A percentile compares a stretch with the other conserved stretches of the same genome.
Conservation (phyloP, 1,140 invertebrate species). For the Subanguina moxae region DNA sequence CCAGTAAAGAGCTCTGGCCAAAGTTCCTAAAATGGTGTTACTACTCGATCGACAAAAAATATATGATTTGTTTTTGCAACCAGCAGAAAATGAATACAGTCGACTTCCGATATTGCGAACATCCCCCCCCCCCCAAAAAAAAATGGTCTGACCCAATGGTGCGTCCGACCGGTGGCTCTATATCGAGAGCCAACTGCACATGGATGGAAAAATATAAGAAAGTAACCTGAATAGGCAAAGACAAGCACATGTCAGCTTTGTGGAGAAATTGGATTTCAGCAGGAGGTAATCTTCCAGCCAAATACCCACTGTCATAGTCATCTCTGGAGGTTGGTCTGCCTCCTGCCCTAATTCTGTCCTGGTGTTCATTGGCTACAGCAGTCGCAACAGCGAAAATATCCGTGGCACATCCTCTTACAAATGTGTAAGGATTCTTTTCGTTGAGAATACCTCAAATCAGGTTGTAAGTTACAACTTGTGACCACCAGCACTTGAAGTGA, state of each 20-base stretch:
- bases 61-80: too few species aligned
- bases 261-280: slow-evolving; percentile 42
- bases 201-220: background rate
- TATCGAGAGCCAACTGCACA: background rate
- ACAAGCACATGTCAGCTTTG: slow-evolving; percentile 30
- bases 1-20: slow-evolving; percentile 10
- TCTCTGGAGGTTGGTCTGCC: background rate
- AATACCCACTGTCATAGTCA: background rate
- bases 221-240: slow-evolving; percentile 22
- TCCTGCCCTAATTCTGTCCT: background rate
- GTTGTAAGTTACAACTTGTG: too few species aligned
- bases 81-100: too few species aligned
- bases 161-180: too few species aligned
- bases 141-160: too few species aligned
- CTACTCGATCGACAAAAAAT: too few species aligned
- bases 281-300: slow-evolving; percentile 9
- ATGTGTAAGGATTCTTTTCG: slow-evolving; percentile 37
- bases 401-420: slow-evolving; percentile 43
- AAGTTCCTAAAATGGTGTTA: background rate
- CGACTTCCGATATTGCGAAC: too few species aligned
- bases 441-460: slow-evolving; percentile 35
- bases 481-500: too few species aligned
- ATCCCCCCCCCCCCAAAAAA: too few species aligned
- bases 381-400: slow-evolving; percentile 43
- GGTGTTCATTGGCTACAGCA: background rate